Base-by-base conservation (phyloP, 2,113 vertebrate species). In the Salvelinus alpinus region DNA sequence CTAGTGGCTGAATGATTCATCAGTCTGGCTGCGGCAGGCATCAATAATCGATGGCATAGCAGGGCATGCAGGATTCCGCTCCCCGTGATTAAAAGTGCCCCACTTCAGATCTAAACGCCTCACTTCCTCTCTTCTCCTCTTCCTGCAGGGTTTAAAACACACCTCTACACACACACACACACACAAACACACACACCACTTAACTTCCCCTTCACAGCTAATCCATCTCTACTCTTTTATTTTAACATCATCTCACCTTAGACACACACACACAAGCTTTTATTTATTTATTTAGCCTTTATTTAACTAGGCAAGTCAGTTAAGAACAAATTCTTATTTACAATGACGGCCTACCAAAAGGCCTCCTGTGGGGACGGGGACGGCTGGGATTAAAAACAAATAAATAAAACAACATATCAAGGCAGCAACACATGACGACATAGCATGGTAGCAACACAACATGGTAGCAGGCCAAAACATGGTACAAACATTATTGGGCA, bases 1-100 rank as follows among this genome's bases (percentile, higher is more conserved):
- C 87, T 87, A 91, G 89, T 89, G 79, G 87, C 90, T 92, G 91
- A 92, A 92, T 91, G 90, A 92, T 91, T 92, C 87, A 92, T 91
- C 91, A 91, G 90, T 78, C 87, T 82, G 77, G 84, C 84, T 86
- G 79, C 87, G 86, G 89, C 88, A 92, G 87, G 87, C 91, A 91
- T 91, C 89, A 92, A 92, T 92, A 92, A 91, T 91, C 85, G 88
- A 92, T 91, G 90, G 88, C 88, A 88, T 89, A 91, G 84, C 87
- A 85, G 88, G 90, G 88, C 91, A 89, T 86, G 88, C 88, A 88
- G 87, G 88, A 92, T 91, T 88, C 87, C 85, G 87, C 77, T 71
- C 89, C 88, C 89, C 85, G 89, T 92, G 90, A 92, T 92, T 92
- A 91, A 54, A 91, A 91, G 90, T 89, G 89, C 88, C 91, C 83